These are phyloP conservation scores for Himantopus leucocephalus DNA, from an alignment of 2,113 vertebrate genomes.

Conservation along the genomic window DNA sequence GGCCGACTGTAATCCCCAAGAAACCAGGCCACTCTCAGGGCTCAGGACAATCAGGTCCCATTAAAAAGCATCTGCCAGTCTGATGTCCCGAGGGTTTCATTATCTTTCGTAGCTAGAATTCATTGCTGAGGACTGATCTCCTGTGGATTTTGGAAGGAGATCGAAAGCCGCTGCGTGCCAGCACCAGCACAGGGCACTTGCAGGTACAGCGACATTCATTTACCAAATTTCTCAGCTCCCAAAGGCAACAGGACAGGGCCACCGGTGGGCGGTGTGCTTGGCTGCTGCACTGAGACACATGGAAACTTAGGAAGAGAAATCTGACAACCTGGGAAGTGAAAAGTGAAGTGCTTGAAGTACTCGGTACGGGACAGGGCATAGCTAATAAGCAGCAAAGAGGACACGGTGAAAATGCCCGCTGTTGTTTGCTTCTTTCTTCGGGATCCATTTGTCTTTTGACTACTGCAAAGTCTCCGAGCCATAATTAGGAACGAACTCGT, in stretches of 20 bases:
- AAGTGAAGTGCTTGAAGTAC: not conserved
- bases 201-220: not conserved
- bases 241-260: not conserved
- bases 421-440: not conserved
- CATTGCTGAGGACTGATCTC: not conserved
- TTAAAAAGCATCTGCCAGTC: conserved; percentile 34
- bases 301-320: not conserved
- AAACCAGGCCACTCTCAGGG: conserved; percentile 36
- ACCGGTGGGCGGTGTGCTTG: not conserved
- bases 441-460: not conserved
- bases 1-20: conserved; percentile 20
- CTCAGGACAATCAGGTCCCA: conserved; percentile 8
- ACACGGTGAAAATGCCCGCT: not conserved
- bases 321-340: not conserved
- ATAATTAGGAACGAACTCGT: not conserved
- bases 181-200: not conserved
- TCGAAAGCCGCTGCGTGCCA: not conserved
- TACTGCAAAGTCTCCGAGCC: not conserved
- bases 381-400: not conserved
- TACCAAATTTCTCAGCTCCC: not conserved
- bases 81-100: not conserved
- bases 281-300: not conserved
- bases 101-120: not conserved
- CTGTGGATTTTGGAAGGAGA: not conserved
- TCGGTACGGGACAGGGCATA: not conserved